Evolutionary conservation across 1,140 invertebrate species (phyloP).

Genomic region (Atta colombica): DNA sequence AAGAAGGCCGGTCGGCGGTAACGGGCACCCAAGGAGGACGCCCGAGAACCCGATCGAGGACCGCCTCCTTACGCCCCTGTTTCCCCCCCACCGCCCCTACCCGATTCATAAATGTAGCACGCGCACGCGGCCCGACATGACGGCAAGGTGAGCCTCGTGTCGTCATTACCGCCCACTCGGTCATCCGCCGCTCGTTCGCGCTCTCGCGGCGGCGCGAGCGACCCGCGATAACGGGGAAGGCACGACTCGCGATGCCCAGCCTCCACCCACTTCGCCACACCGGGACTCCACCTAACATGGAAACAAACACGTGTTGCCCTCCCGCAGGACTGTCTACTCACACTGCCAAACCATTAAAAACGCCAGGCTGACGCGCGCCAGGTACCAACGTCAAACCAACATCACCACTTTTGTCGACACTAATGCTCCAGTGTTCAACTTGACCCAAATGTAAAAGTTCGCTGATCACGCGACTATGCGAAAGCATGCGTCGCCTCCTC

Average conservation of each 20-base stretch:
- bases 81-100: constrained; percentile 72
- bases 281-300: constrained; percentile 85
- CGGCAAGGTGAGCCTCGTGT: constrained; percentile 39
- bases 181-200: constrained; percentile 79
- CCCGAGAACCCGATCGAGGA: constrained; percentile 78
- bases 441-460: neutral
- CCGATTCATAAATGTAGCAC: constrained; percentile 74
- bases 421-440: too few relatives aligned
- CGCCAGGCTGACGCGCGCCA: neutral
- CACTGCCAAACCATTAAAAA: neutral
- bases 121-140: constrained; percentile 71
- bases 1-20: constrained; percentile 69
- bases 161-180: constrained; percentile 75
- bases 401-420: neutral
- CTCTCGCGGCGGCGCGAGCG: constrained; percentile 66
- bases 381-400: neutral
- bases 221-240: constrained; percentile 81
- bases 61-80: constrained; percentile 83
- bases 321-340: constrained; percentile 30
- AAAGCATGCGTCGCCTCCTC: neutral
- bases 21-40: constrained; percentile 48
- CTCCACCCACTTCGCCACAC: constrained; percentile 84
- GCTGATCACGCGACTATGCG: neutral
- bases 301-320: constrained; percentile 81
- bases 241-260: constrained; percentile 80